Evolutionary conservation across 64 coral and sea anemone genomes (phyloP).

Genomic region (Porites australiensis): DNA sequence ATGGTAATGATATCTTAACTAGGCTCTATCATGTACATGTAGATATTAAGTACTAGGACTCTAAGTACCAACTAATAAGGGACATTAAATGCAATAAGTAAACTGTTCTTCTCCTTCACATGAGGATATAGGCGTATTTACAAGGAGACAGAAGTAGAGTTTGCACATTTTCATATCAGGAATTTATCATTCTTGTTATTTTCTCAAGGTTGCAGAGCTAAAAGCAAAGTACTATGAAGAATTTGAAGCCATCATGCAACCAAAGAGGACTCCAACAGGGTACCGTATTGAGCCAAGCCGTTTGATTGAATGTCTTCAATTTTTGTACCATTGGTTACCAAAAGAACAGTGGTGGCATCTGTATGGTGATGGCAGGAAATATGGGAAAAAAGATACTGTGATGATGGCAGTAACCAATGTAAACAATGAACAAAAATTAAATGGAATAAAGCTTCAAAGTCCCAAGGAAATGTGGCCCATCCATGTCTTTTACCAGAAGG

Average conservation of each 20-base stretch:
- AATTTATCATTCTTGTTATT: no score
- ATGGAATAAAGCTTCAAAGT: conserved; percentile 26
- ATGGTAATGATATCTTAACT: no score
- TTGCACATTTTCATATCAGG: no score
- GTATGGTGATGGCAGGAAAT: conserved; percentile 50
- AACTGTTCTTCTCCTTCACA: no score
- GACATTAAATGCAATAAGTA: no score
- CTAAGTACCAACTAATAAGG: no score
- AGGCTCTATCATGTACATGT: no score
- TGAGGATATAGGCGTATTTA: no score
- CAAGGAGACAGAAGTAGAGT: no score
- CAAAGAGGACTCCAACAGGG: conserved; percentile 34
- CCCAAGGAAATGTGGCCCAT: conserved; percentile 43
- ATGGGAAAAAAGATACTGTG: conserved; percentile 44
- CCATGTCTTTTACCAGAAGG: conserved; percentile 24
- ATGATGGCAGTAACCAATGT: conserved; percentile 37
- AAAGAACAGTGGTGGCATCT: conserved; percentile 34
- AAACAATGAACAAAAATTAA: conserved; percentile 51
- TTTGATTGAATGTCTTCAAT: conserved; percentile 14
- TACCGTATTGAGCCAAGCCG: conserved; percentile 15
- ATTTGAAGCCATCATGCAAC: conserved; percentile 19
- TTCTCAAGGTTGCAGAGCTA: not conserved
- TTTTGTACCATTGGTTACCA: conserved; percentile 9
- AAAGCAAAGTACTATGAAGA: conserved; percentile 14
- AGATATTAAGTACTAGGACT: no score